Evolutionary conservation across 2,888 invertebrate genomes (phyloP).

Genomic region (Dione juno): DNA sequence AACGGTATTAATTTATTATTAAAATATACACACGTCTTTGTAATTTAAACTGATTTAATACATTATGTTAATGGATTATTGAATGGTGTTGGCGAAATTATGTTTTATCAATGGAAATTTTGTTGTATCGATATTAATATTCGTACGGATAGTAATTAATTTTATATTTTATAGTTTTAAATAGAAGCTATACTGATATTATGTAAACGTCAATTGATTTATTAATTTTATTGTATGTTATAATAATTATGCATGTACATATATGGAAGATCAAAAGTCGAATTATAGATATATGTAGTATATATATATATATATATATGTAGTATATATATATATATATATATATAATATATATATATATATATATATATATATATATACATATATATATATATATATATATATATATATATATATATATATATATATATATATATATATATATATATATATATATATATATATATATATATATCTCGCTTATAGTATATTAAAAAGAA

Average conservation of each 20-base stretch:
- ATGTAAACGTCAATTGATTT: constrained; percentile 5
- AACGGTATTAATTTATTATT: constrained; percentile 26
- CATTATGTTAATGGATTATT: constrained; percentile 38
- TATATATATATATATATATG: no score
- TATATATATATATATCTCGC: no score
- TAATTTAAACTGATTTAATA: constrained; percentile 40
- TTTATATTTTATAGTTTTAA: constrained; percentile 16
- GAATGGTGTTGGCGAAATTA: constrained; percentile 13
- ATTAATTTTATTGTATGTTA: constrained; percentile 3
- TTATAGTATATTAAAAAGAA: no score
- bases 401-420: background rate
- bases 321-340: background rate
- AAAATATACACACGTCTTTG: constrained; percentile 33
- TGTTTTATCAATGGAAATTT: constrained; percentile 33
- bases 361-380: no score
- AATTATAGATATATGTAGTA: background rate
- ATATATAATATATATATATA: background rate
- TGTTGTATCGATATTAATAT: constrained; percentile 13
- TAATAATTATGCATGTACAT: background rate
- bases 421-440: background rate
- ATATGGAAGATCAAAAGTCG: background rate
- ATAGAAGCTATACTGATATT: constrained; percentile 10
- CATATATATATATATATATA: background rate
- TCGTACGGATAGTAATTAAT: constrained; percentile 20
- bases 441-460: background rate